Base-by-base conservation (phyloP, 2,888 invertebrate species). In the Shargacucullia verbasci region DNA sequence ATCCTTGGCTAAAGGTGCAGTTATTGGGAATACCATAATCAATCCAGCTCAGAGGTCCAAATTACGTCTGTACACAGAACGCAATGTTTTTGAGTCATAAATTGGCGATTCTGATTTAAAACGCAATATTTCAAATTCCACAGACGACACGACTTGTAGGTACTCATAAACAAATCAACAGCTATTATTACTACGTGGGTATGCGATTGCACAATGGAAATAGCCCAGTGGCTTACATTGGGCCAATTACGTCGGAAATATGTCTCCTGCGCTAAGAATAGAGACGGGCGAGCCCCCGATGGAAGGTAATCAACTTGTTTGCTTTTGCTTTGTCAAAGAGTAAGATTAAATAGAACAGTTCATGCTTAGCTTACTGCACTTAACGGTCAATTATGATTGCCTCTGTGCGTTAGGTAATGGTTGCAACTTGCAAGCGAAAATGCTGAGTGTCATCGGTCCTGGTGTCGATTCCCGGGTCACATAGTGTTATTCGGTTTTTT, bases 201-300 rank as follows among this genome's bases (percentile, higher is more conserved):
- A 10, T 15, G 25, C 49, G 41, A 46, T 70, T 58, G 35, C 65
- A 34, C 48, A 72, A 71, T 81, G 70, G 60, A 80, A 76, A 79
- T 79, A 79, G 73, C 67, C 76, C 61, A 68, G 59, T 59, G 59
- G 56, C 72, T 66, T 78, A 78, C 74, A 78, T 75, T 47, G 58
- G 44, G 58, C 60, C 82, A 75, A 82, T 83, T 79, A 80, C 77
- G 63, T 62, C 72, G 40, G 70, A 73, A 40, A 40, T 69, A 75
- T 77, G 76, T 68, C 72, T 65, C 66, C 63, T 55, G 52, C 29
- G 59, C 82, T 79, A 81, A 76, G 61, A 77, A 84, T 85, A 83
- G 79, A 61, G 70, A 50, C 60, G 53, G 81, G 45, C 83, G 79
- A 83, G 84, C 83, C 84, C 83, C 83, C 64, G 59, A 40, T 55